Conservation (phyloP, 2,797 vertebrate species). For the Cygnus olor region DNA sequence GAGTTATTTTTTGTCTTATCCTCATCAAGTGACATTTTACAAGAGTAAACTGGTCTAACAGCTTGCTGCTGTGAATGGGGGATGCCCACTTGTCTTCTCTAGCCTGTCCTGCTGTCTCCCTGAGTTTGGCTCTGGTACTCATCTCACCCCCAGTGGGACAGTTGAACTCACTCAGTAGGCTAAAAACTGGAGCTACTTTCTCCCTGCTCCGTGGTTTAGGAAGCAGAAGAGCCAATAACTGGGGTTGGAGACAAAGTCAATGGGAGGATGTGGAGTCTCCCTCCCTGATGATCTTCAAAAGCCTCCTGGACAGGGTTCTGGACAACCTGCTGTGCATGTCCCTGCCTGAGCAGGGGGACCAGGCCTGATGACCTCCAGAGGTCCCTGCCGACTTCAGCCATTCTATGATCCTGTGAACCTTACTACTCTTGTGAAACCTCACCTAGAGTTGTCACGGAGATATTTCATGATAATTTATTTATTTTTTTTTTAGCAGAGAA, state of each 20-base stretch:
- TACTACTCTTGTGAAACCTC: not conserved
- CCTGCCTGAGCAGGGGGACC: not conserved
- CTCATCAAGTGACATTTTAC: not conserved
- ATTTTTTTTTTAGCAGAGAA: not conserved
- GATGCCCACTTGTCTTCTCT: not conserved
- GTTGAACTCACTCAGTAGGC: not conserved
- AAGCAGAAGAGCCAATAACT: not conserved
- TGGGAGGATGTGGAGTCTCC: not conserved
- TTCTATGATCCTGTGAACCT: not conserved
- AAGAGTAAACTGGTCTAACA: not conserved
- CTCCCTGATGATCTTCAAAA: not conserved
- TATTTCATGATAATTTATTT: not conserved
- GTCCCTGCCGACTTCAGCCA: not conserved
- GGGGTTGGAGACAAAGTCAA: not conserved
- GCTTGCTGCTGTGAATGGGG: not conserved
- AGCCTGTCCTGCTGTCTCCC: not conserved
- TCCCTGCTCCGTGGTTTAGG: not conserved
- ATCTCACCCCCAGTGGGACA: not conserved
- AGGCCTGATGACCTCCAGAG: not conserved
- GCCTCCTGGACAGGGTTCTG: accelerated
- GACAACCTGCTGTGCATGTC: not conserved
- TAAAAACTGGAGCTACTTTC: not conserved
- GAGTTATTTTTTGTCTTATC: not conserved
- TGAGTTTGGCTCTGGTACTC: not conserved
- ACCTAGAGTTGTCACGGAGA: not conserved